phyloP scores from a whole-genome alignment of 2,888 invertebrate genomes.

The Hartigia nigra region DNA sequence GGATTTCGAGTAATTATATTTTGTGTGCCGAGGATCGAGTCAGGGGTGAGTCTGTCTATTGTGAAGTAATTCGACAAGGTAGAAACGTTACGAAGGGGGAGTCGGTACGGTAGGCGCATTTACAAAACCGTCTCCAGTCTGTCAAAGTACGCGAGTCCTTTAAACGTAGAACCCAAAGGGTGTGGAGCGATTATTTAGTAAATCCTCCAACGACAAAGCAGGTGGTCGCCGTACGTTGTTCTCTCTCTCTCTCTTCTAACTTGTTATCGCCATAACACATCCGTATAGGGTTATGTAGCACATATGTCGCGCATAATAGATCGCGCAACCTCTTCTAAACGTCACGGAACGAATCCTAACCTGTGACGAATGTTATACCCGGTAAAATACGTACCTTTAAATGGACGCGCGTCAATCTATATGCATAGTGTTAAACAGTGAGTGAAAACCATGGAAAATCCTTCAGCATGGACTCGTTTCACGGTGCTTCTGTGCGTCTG shows the following conservation, averaged over 20 bases:
- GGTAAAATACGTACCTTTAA: not conserved
- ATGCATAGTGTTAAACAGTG: not conserved
- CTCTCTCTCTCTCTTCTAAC: conserved; percentile 31
- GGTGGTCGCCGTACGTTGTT: conserved; percentile 49
- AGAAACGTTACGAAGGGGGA: conserved; percentile 41
- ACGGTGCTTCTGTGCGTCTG: not conserved
- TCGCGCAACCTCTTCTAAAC: conserved; percentile 44
- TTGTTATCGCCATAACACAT: conserved; percentile 17
- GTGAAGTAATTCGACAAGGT: conserved; percentile 49
- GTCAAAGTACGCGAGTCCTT: not conserved
- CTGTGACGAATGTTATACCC: not conserved
- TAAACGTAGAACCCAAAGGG: not conserved
- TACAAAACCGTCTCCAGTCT: not conserved
- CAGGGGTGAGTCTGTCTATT: conserved; percentile 38
- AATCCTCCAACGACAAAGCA: conserved; percentile 33
- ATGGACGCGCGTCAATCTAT: not conserved
- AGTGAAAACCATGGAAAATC: not conserved
- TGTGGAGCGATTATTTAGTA: not conserved
- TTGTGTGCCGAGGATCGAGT: conserved; percentile 38
- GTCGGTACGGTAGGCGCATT: not conserved
- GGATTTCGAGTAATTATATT: conserved; percentile 60
- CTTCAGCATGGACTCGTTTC: not conserved
- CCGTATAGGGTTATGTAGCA: conserved; percentile 26
- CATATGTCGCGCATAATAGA: conserved; percentile 56
- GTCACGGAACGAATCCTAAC: conserved; percentile 1